These are phyloP conservation scores for Cettia cetti DNA, from an alignment of 2,113 vertebrate genomes.

Conservation along the genomic window DNA sequence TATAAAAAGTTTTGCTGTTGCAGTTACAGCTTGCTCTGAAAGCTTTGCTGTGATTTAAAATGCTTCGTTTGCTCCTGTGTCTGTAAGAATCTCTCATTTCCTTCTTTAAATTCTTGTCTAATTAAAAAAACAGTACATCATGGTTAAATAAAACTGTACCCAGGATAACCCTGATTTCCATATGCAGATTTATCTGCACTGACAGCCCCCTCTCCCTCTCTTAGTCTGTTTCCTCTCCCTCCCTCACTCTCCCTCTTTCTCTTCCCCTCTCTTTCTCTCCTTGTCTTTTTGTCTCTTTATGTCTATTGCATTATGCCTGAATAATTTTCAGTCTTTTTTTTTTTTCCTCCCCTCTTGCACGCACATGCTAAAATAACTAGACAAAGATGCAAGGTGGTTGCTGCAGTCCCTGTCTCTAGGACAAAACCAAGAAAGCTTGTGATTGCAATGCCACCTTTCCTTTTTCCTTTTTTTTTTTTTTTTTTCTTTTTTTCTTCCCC, in stretches of 20 bases:
- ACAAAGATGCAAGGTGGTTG: slow-evolving; percentile 72
- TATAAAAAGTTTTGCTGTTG: slow-evolving; percentile 55
- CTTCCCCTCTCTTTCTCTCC: slow-evolving; percentile 68
- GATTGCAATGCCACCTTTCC: slow-evolving; percentile 63
- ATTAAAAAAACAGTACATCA: slow-evolving; percentile 81
- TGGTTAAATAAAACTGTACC: slow-evolving; percentile 87
- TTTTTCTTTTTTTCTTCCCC: neutral
- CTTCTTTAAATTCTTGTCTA: slow-evolving; percentile 74
- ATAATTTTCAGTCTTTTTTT: slow-evolving; percentile 81
- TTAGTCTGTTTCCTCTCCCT: slow-evolving; percentile 57
- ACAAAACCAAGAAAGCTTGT: slow-evolving; percentile 46
- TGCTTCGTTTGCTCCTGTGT: slow-evolving; percentile 8
- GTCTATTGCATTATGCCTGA: slow-evolving; percentile 85
- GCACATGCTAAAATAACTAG: slow-evolving; percentile 68
- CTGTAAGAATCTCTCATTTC: slow-evolving; percentile 60
- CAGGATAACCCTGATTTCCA: slow-evolving; percentile 94
- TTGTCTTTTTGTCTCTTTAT: slow-evolving; percentile 69
- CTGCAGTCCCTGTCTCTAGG: slow-evolving; percentile 62
- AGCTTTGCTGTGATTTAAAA: slow-evolving; percentile 9
- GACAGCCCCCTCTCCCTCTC: slow-evolving; percentile 77
- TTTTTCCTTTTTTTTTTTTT: neutral
- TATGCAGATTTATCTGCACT: slow-evolving; percentile 95
- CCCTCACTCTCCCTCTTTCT: slow-evolving; percentile 66
- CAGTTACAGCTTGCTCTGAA: slow-evolving; percentile 18
- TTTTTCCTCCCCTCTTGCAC: slow-evolving; percentile 61